Percentiles rank a stretch among this genome's conserved stretches.
Evolutionary conservation across 2,888 invertebrate species (phyloP).

Genomic region (Macaria liturata): DNA sequence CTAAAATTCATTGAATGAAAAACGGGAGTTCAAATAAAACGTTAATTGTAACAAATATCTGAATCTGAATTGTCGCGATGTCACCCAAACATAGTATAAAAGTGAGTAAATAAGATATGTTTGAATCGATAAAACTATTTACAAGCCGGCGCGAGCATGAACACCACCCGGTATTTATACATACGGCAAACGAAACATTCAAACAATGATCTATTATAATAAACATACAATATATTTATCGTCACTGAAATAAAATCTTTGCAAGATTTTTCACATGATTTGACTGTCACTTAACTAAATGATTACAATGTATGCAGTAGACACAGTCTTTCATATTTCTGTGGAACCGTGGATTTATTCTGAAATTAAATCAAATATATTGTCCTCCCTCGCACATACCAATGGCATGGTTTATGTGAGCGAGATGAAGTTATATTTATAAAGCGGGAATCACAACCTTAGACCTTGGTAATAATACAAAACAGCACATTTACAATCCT

Average conservation of each 20-base stretch:
- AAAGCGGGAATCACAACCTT: too few relatives aligned
- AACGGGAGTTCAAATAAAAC: too few relatives aligned
- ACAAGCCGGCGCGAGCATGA: conserved; percentile 27
- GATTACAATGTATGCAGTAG: conserved; percentile 1
- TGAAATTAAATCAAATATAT: too few relatives aligned
- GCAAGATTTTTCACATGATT: conserved; percentile 12
- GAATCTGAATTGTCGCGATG: not conserved
- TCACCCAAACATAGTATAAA: conserved; percentile 25
- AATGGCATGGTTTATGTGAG: too few relatives aligned
- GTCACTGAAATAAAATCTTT: conserved; percentile 25
- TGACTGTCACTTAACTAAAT: conserved; percentile 13
- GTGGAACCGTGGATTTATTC: too few relatives aligned
- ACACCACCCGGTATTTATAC: conserved; percentile 12
- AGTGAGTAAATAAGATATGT: conserved; percentile 38
- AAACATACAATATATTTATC: conserved; percentile 16
- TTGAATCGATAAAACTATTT: conserved; percentile 35
- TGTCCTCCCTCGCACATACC: too few relatives aligned
- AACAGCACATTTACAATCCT: too few relatives aligned
- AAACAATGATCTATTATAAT: conserved; percentile 30
- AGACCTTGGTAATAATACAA: too few relatives aligned
- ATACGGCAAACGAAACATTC: conserved; percentile 22
- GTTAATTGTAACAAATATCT: too few relatives aligned
- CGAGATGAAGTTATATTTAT: too few relatives aligned
- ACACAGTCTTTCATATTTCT: not conserved
- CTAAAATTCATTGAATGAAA: too few relatives aligned